These are phyloP conservation scores for Drosophila sordidula DNA, from an alignment of 2,888 invertebrate genomes.

Conservation along the genomic window DNA sequence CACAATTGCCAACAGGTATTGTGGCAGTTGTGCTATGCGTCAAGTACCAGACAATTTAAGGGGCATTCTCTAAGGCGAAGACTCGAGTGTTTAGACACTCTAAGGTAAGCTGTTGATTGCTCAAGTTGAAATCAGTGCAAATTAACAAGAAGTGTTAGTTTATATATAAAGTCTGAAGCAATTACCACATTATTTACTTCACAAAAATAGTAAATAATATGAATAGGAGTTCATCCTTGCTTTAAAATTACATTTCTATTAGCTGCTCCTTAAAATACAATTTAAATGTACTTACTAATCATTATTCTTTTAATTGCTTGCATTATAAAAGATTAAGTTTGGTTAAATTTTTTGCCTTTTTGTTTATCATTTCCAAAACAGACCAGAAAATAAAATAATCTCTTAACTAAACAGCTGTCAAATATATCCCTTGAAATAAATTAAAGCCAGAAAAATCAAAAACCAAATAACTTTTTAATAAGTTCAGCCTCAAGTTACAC, in stretches of 20 bases:
- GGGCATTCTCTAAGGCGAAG: neutral
- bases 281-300: too few species aligned
- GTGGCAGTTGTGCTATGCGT: conserved; percentile 19
- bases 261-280: too few species aligned
- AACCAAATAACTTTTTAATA: neutral
- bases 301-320: too few species aligned
- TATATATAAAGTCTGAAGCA: neutral
- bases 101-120: neutral
- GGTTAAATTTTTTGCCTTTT: too few species aligned
- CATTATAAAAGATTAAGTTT: too few species aligned
- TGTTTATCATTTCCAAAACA: neutral
- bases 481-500: neutral
- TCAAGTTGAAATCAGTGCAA: neutral
- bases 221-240: too few species aligned
- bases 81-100: neutral
- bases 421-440: neutral
- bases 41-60: conserved; percentile 49
- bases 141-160: neutral
- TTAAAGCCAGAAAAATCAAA: neutral
- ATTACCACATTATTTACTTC: too few species aligned
- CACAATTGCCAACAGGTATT: conserved; percentile 37
- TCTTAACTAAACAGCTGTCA: neutral
- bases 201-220: too few species aligned
- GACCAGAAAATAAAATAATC: neutral
- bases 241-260: too few species aligned